These are phyloP conservation scores for Philaethria dido DNA, from an alignment of 2,888 invertebrate species.

Conservation along the genomic window DNA sequence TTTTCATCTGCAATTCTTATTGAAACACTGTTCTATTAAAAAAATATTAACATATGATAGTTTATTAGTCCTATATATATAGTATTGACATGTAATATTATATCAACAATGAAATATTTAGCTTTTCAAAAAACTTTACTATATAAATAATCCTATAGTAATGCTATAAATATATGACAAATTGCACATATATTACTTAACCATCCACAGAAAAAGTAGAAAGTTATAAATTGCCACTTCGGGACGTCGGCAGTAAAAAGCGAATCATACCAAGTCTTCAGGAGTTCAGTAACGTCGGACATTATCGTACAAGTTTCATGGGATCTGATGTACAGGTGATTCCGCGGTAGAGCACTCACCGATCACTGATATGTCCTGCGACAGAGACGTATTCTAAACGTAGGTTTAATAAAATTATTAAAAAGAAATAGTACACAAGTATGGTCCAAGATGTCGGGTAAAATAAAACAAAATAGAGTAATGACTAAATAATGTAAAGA, in stretches of 20 bases:
- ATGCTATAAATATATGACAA: not conserved
- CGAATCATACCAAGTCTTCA: constrained; percentile 65
- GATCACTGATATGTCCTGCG: constrained; percentile 62
- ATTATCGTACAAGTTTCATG: constrained; percentile 66
- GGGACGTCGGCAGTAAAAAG: constrained; percentile 33
- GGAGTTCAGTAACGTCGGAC: constrained; percentile 40
- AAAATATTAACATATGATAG: too few species aligned
- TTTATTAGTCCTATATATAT: too few species aligned
- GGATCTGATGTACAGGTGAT: constrained; percentile 44
- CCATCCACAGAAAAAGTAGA: constrained; percentile 11
- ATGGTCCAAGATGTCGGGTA: too few species aligned
- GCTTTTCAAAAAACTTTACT: too few species aligned
- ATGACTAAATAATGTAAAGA: too few species aligned
- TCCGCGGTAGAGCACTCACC: constrained; percentile 50
- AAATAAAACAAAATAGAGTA: too few species aligned
- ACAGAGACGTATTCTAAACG: constrained; percentile 51
- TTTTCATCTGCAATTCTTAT: too few species aligned
- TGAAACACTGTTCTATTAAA: too few species aligned
- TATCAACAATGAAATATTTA: too few species aligned
- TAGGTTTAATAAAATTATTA: constrained; percentile 25
- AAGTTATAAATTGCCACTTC: constrained; percentile 24
- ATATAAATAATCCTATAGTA: too few species aligned
- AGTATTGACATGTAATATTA: too few species aligned
- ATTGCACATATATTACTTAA: not conserved
- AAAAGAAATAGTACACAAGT: too few species aligned